Evolutionary conservation across 2,888 invertebrate species (phyloP).

Genomic region (Eustalomyia histrio): DNA sequence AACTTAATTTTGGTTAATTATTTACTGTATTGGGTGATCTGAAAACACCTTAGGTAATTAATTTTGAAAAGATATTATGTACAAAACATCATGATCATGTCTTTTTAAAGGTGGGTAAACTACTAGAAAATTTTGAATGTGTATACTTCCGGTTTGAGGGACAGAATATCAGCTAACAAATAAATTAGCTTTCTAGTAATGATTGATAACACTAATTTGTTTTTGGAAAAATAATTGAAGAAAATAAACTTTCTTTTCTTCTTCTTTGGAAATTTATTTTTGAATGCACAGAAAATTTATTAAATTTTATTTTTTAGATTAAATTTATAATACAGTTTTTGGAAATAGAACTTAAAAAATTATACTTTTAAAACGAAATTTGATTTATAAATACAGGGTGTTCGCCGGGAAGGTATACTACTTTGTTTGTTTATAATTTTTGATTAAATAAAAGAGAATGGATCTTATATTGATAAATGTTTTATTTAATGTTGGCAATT

Average conservation of each 20-base stretch:
- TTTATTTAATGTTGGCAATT: too few relatives aligned
- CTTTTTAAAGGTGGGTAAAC: not conserved
- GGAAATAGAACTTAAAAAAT: too few relatives aligned
- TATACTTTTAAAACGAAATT: too few relatives aligned
- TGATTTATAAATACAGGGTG: too few relatives aligned
- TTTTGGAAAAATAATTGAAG: conserved; percentile 27
- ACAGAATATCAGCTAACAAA: not conserved
- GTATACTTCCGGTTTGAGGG: conserved; percentile 24
- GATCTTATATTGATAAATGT: too few relatives aligned
- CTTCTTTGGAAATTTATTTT: not conserved
- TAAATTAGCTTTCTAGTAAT: conserved; percentile 12
- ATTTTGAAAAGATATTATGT: not conserved
- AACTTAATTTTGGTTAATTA: conserved; percentile 12
- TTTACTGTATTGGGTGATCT: not conserved
- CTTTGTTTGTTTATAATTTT: too few relatives aligned
- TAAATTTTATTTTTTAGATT: too few relatives aligned
- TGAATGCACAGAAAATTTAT: too few relatives aligned
- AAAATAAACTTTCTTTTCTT: not conserved
- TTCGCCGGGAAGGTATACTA: too few relatives aligned
- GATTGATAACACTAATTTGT: conserved; percentile 32
- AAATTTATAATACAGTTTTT: too few relatives aligned
- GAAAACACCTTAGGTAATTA: not conserved
- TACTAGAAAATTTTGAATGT: not conserved
- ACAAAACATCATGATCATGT: not conserved
- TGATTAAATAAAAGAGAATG: too few relatives aligned